Evolutionary conservation across 1,140 invertebrate species (phyloP), one percentile per base, ranked within the genome.

Genomic region (Coptotermes formosanus): DNA sequence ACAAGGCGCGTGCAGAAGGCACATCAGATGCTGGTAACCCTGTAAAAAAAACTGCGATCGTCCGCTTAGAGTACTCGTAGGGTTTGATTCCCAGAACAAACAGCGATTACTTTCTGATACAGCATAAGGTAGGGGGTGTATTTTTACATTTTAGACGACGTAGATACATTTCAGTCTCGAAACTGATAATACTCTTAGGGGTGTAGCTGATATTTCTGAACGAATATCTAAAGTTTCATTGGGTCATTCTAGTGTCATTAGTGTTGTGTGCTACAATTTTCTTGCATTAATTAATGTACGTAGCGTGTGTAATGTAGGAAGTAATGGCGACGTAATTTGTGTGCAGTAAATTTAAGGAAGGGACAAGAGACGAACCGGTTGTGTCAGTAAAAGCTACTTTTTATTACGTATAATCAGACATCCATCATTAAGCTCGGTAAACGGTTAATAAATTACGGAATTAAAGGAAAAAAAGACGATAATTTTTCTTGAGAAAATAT

Each of bases 371-470:
- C 3, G 16, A 30, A 30, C 25, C n/a, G 64, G 64, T 30, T 75
- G n/a, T 30, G n/a, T 25, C 25, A 1, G 45, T 55, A 55, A 4
- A 55, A 7, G 8, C 25, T 25, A 75, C 64, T 75, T 75, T 75
- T 75, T 75, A 64, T 30, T 75, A 75, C n/a, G n/a, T 75, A 30
- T 64, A 64, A 64, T 64, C 64, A 75, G 25, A 25, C 25, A 14
- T 9, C 64, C n/a, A 75, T 75, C 64, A 75, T 75, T 75, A 75
- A 8, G n/a, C 19, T 30, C 16, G 0, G 64, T 75, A 75, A 75
- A 30, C 64, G 64, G 64, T 75, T 75, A 75, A 75, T 75, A 75
- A 75, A 75, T 75, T n/a, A 75, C 64, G 16, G 25, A 75, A 75
- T 75, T 30, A 75, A 75, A 75, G 25, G 7, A 14, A 75, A 30